phyloP scores from a whole-genome alignment of 1,140 invertebrate species.

The Myzus persicae region DNA sequence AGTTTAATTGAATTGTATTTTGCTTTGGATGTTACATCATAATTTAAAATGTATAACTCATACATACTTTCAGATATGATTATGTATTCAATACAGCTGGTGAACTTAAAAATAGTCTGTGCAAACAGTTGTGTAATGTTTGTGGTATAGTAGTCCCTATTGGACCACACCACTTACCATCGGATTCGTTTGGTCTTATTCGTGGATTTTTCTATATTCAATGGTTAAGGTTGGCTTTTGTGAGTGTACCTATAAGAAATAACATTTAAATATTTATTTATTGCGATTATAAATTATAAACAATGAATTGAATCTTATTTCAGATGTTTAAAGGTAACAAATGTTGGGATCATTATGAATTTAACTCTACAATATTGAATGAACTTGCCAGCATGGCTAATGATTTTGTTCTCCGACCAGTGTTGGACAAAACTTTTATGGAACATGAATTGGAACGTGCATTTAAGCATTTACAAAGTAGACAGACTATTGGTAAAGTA shows the following conservation, averaged over 20 bases:
- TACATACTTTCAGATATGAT: constrained; percentile 47
- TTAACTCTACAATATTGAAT: constrained; percentile 49
- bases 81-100: constrained; percentile 57
- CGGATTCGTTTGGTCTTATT: constrained; percentile 31
- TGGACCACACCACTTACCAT: constrained; percentile 25
- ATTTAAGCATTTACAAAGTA: constrained; percentile 47
- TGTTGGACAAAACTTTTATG: constrained; percentile 55
- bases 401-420: constrained; percentile 45
- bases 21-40: neutral
- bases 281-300: neutral
- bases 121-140: constrained; percentile 40
- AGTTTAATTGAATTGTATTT: neutral
- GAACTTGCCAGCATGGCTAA: constrained; percentile 54
- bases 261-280: neutral
- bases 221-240: constrained; percentile 53
- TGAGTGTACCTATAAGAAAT: neutral
- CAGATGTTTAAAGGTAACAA: constrained; percentile 32
- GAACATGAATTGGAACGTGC: constrained; percentile 55
- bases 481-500: constrained; percentile 52
- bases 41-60: neutral
- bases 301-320: neutral
- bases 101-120: constrained; percentile 28
- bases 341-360: constrained; percentile 43
- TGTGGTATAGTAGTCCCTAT: constrained; percentile 25
- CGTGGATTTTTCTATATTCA: constrained; percentile 27